Base-by-base conservation (phyloP, 2,888 invertebrate species). In the Quadroppia sp. region DNA sequence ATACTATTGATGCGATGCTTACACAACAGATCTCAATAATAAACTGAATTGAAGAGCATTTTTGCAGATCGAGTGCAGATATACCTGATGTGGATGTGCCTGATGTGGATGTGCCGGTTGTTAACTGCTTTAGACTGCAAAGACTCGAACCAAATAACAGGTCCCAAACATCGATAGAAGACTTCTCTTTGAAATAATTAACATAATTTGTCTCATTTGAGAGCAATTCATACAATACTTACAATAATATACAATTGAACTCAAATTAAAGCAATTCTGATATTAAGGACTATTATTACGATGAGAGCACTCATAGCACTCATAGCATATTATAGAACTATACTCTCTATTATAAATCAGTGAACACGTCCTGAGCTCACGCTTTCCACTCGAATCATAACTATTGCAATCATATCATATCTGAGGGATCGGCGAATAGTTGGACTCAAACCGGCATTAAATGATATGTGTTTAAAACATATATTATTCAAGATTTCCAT, bases 141-240 rank as follows among this genome's bases (percentile, higher is more conserved):
- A 40, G 25, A 42, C 40, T 42, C 69, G 20, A 69, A 45, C 69
- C 42, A 69, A 69, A 69, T 69, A 69, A 69, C 69, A 69, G 69
- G 69, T 69, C 69, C 30, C 25, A 40, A 11, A 69, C 45, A 45
- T 69, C 42, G 45, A 69, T 69, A 42, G 23, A 25, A 45, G 17
- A 23, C n/a, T 23, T 42, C 13, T 45, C 4, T 23, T 42, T 25
- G 0, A 6, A 45, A 69, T 69, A 69, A 69, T 69, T 69, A 69
- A 69, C 69, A 69, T 69, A 69, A 69, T 69, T 69, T 28, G 69
- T 15, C 69, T 69, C 25, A 69, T 69, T 69, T 69, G 13, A 69
- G 36, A 42, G 69, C 69, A 69, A 69, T 69, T 69, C 69, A 69
- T 50, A 50, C 17, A 13, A 45, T 45, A 2, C 45, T n/a, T 45